phyloP scores from a whole-genome alignment of 2,113 vertebrate genomes.

The Pseudorasbora parva region DNA sequence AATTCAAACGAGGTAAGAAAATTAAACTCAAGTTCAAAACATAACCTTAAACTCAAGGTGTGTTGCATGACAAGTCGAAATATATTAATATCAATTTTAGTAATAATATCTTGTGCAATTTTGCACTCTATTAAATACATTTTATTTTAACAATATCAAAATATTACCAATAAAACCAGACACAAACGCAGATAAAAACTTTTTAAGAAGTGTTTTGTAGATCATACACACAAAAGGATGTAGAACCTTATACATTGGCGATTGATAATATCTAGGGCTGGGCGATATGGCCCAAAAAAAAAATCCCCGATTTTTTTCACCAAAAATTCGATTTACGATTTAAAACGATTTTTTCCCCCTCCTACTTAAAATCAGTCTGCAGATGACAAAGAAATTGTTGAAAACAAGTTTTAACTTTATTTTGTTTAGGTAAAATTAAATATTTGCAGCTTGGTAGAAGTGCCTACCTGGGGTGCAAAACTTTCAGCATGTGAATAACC shows the following conservation, averaged over 20 bases:
- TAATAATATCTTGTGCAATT: background rate
- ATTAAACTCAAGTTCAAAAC: background rate
- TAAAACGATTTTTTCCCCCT: too few relatives aligned
- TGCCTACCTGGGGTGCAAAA: too few relatives aligned
- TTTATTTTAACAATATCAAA: background rate
- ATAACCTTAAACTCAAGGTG: background rate
- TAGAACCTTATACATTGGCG: background rate
- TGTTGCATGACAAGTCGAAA: background rate
- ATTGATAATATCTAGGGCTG: background rate
- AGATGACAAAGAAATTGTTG: too few relatives aligned
- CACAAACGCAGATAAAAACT: background rate
- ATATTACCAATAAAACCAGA: background rate
- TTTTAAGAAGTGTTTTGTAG: background rate
- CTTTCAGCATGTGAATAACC: too few relatives aligned
- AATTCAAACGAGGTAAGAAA: background rate
- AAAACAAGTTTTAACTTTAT: too few relatives aligned
- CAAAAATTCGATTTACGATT: too few relatives aligned
- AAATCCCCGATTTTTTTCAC: too few relatives aligned
- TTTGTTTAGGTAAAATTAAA: too few relatives aligned
- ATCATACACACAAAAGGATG: background rate
- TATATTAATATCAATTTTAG: too few relatives aligned
- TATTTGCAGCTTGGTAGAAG: too few relatives aligned
- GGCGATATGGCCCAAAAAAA: too few relatives aligned
- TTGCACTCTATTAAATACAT: background rate
- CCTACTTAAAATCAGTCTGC: too few relatives aligned